Percentiles rank a stretch among this genome's conserved stretches.
Evolutionary conservation across 92 coral and sea anemone genomes (phyloP).

Genomic region (Pocillopora meandrina): DNA sequence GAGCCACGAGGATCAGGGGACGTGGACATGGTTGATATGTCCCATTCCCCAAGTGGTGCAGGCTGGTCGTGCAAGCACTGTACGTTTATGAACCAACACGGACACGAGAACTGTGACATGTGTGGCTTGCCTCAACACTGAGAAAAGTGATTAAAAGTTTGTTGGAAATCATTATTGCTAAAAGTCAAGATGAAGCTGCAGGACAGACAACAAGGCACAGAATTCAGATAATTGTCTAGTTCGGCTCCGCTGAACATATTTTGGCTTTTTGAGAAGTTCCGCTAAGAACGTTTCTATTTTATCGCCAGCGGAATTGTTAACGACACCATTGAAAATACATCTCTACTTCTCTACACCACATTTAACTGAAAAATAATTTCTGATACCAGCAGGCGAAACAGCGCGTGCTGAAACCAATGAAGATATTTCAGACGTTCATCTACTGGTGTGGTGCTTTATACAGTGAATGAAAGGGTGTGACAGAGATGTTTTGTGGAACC

Average conservation of each 20-base stretch:
- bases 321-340: too few species aligned
- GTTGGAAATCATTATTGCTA: background rate
- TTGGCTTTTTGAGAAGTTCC: too few species aligned
- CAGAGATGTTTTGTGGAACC: too few species aligned
- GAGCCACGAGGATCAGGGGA: conserved; percentile 57
- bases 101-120: conserved; percentile 86
- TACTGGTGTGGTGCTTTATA: too few species aligned
- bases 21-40: conserved; percentile 79
- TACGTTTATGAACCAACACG: conserved; percentile 88
- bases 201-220: background rate
- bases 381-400: too few species aligned
- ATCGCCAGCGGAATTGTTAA: too few species aligned
- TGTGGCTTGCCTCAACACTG: conserved; percentile 80
- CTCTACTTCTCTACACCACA: too few species aligned
- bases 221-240: background rate
- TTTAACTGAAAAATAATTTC: too few species aligned
- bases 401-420: too few species aligned
- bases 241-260: background rate
- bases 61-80: conserved; percentile 97
- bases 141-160: background rate
- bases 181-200: background rate
- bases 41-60: conserved; percentile 59
- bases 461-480: too few species aligned
- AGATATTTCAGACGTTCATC: too few species aligned
- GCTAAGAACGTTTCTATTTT: too few species aligned